Conservation (phyloP, 2,888 invertebrate genomes). For the Hirtodrosophila histrioides region DNA sequence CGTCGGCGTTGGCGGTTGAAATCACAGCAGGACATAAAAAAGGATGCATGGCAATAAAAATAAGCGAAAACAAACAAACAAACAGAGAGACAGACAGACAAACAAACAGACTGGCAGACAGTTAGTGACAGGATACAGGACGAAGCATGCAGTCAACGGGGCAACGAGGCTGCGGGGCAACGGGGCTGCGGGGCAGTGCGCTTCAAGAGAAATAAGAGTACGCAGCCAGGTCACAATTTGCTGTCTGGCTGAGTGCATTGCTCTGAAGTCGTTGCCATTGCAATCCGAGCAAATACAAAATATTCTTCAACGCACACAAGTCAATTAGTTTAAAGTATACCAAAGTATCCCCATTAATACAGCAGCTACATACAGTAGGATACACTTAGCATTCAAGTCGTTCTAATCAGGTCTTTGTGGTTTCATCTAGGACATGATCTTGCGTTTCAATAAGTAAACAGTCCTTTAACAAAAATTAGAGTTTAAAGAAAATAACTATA, state of each 20-base stretch:
- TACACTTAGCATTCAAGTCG: too few relatives aligned
- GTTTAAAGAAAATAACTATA: too few relatives aligned
- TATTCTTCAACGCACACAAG: conserved; percentile 37
- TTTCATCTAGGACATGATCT: too few relatives aligned
- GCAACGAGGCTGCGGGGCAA: background rate
- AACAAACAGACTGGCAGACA: conserved; percentile 18
- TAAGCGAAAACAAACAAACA: conserved; percentile 60
- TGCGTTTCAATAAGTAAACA: too few relatives aligned
- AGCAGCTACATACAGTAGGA: too few relatives aligned
- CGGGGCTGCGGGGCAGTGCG: too few relatives aligned
- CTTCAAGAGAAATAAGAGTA: background rate
- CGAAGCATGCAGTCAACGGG: background rate
- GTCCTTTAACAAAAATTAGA: too few relatives aligned
- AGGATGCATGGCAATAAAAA: conserved; percentile 71
- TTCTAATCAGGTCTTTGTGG: too few relatives aligned
- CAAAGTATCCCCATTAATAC: too few relatives aligned
- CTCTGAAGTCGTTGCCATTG: conserved; percentile 37
- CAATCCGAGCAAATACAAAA: conserved; percentile 22
- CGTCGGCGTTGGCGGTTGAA: conserved; percentile 36
- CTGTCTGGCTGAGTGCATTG: conserved; percentile 51
- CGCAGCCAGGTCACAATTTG: conserved; percentile 45
- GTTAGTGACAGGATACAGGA: conserved; percentile 36
- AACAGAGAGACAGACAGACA: conserved; percentile 26
- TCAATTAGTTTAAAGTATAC: conserved; percentile 46
- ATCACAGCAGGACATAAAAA: conserved; percentile 73